These are phyloP conservation scores for Eira barbara DNA, from an alignment of 2,113 vertebrate genomes.

Conservation along the genomic window DNA sequence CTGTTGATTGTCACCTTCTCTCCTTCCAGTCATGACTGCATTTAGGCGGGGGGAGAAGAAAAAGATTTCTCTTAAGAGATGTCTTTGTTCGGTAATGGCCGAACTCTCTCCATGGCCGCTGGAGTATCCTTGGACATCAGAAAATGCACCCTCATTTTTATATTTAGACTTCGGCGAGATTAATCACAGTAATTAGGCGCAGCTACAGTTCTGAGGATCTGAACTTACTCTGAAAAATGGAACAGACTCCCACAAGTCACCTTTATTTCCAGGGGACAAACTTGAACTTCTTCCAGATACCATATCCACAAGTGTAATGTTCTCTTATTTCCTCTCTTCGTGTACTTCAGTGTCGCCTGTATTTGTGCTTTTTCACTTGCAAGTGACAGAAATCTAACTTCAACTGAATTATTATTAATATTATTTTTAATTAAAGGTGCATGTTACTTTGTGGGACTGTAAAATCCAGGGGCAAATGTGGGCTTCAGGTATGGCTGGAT, in stretches of 20 bases:
- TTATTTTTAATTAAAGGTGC: neutral
- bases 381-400: neutral
- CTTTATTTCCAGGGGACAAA: conserved; percentile 9
- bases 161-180: conserved; percentile 32
- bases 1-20: neutral
- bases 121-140: neutral
- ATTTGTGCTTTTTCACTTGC: conserved; percentile 10
- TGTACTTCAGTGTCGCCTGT: neutral
- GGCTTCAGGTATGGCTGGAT: neutral
- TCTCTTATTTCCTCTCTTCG: neutral
- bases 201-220: neutral
- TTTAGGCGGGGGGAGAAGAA: neutral
- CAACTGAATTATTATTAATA: neutral
- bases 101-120: neutral
- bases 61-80: neutral
- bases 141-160: neutral
- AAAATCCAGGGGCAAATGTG: neutral
- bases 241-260: neutral
- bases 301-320: neutral
- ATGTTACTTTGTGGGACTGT: neutral
- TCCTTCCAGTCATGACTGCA: neutral
- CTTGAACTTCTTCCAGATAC: neutral
- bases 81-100: neutral
- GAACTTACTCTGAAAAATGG: conserved; percentile 27
- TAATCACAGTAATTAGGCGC: conserved; percentile 54